Conservation (phyloP, 2,113 vertebrate species). For the Salvelinus alpinus region DNA sequence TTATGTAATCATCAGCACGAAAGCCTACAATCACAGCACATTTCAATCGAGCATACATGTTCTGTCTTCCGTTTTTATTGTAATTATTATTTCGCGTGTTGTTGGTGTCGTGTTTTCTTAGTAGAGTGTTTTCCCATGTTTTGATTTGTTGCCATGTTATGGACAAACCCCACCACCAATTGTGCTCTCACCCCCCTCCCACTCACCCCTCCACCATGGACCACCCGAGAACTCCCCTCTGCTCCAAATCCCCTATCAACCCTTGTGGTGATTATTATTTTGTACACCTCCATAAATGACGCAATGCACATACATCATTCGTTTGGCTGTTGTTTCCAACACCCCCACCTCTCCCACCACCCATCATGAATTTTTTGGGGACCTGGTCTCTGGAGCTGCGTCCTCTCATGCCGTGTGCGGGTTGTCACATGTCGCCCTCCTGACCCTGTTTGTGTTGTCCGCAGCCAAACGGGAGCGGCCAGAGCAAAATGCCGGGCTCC, state of each 20-base stretch:
- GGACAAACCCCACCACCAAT: conserved; percentile 55
- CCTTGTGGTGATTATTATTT: conserved; percentile 70
- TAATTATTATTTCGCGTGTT: conserved; percentile 59
- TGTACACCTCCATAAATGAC: conserved; percentile 56
- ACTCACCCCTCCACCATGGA: conserved; percentile 56
- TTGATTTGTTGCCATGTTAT: conserved; percentile 70
- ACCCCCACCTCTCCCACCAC: conserved; percentile 45
- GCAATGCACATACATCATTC: conserved; percentile 69
- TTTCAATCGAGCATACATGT: conserved; percentile 53
- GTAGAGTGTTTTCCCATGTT: conserved; percentile 64
- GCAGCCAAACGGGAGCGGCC: conserved; percentile 95
- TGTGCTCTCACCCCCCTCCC: conserved; percentile 51
- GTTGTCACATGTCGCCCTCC: conserved; percentile 81
- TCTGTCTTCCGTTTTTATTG: conserved; percentile 64
- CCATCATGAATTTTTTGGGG: conserved; percentile 69
- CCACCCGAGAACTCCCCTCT: conserved; percentile 49
- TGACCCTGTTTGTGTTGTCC: conserved; percentile 95
- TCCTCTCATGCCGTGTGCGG: conserved; percentile 71
- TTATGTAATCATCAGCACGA: conserved; percentile 60
- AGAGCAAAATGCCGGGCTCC: conserved; percentile 96
- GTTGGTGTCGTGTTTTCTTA: conserved; percentile 68
- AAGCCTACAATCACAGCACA: conserved; percentile 56
- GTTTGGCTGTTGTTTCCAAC: conserved; percentile 65
- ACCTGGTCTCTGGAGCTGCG: conserved; percentile 56
- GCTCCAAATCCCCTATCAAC: conserved; percentile 58